Percentiles rank a stretch among this genome's conserved stretches.
phyloP scores from a whole-genome alignment of 2,113 vertebrate species.

The Pelvicachromis taeniatus region DNA sequence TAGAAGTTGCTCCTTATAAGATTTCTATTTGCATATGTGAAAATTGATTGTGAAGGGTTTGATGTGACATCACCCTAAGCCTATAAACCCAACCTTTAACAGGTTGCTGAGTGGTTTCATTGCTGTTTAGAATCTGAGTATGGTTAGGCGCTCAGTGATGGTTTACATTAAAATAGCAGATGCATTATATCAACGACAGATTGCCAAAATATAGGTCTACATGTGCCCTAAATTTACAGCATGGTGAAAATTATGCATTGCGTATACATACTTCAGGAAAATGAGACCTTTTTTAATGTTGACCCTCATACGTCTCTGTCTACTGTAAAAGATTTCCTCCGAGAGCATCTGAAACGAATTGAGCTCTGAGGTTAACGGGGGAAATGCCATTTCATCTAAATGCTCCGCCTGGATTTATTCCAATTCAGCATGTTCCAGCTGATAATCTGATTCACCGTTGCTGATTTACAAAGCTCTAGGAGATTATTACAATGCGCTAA shows the following conservation, averaged over 20 bases:
- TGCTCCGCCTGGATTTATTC: conserved; percentile 30
- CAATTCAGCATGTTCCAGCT: conserved; percentile 36
- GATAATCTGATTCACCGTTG: conserved; percentile 57
- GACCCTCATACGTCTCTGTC: not conserved
- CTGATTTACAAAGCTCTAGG: conserved; percentile 41
- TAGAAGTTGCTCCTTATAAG: not conserved
- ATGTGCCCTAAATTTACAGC: not conserved
- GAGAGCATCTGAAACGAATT: not conserved
- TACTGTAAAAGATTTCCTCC: not conserved
- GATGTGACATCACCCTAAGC: not conserved
- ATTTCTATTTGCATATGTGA: not conserved
- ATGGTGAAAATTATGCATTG: not conserved
- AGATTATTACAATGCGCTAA: conserved; percentile 57
- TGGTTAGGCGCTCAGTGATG: not conserved
- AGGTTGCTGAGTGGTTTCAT: not conserved
- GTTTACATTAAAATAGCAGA: not conserved
- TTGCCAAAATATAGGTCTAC: not conserved
- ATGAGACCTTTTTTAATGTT: not conserved
- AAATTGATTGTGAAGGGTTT: not conserved
- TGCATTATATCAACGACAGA: not conserved
- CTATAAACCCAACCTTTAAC: not conserved
- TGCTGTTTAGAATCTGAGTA: not conserved
- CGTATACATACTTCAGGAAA: not conserved
- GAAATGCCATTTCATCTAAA: conserved; percentile 36
- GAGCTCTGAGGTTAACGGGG: conserved; percentile 10